Evolutionary conservation across 2,888 invertebrate species (phyloP), one percentile per base, ranked within the genome.

Genomic region (Podotricha telesiphe): DNA sequence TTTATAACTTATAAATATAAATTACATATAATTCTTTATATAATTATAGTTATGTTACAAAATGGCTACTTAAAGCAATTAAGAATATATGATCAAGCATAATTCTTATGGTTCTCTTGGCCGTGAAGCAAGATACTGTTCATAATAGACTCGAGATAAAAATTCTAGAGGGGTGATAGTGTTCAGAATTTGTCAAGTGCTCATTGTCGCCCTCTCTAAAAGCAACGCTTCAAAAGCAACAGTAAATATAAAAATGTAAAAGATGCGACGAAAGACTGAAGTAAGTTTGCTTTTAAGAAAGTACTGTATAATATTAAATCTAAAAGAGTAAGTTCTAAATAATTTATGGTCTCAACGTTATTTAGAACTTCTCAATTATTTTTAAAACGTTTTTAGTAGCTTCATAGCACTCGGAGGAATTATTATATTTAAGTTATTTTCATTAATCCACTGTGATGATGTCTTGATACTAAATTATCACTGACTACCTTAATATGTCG

Each of bases 61-160:
- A 73, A 74, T 73, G 59, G 73, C 71, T 74, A 67, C 61, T 67
- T 73, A 70, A 73, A 76, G 74, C 70, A 73, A 75, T 73, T 51
- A 68, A 74, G 63, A 62, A 71, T 67, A 74, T 79, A 80, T 79
- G 80, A 78, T 75, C 76, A 73, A 72, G 73, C 78, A 80, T 80
- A 79, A 80, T 78, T 78, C 75, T 75, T 72, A 78, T 75, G 72
- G 72, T 70, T 66, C 68, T 67, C 48, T 61, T 64, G 53, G 37
- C 67, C 45, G 48, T 65, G 67, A 70, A 62, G 75, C 65, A 67
- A 65, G 67, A 65, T 67, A 68, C 71, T 37, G 65, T 67, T 69
- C 72, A 70, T 74, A 74, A 71, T 68, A 63, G 59, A 69, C 51
- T 56, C 17, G 28, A 59, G 64, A 70, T 70, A 67, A 47, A 68